phyloP scores from a whole-genome alignment of 2,888 invertebrate species.

The Glyphotaelius pellucidus region DNA sequence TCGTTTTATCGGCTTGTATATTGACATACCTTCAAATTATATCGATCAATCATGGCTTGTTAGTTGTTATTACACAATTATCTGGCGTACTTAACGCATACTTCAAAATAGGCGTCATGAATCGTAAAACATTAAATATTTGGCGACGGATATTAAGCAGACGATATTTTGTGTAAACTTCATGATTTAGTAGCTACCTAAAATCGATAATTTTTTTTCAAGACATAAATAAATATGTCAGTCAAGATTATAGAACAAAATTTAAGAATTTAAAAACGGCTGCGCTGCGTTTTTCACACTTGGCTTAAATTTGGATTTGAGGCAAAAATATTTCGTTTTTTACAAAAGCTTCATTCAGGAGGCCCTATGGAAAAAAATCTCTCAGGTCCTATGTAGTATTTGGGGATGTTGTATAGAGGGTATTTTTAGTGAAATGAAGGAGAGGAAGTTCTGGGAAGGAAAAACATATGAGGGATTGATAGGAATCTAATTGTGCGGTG shows the following conservation, averaged over 20 bases:
- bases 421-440: too few relatives aligned
- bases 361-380: too few relatives aligned
- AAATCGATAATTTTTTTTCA: not conserved
- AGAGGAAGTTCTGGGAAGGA: too few relatives aligned
- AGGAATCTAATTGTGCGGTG: too few relatives aligned
- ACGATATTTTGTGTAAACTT: not conserved
- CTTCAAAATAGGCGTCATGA: not conserved
- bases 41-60: slow-evolving; percentile 30
- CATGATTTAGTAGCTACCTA: not conserved
- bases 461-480: too few relatives aligned
- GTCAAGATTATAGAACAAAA: not conserved
- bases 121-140: not conserved
- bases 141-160: not conserved
- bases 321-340: too few relatives aligned
- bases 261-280: too few relatives aligned
- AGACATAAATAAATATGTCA: not conserved
- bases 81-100: not conserved
- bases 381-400: too few relatives aligned
- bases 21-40: not conserved
- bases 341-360: too few relatives aligned
- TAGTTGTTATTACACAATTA: slow-evolving; percentile 13
- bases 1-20: slow-evolving; percentile 16
- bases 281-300: too few relatives aligned
- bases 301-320: too few relatives aligned
- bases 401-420: too few relatives aligned